Conservation (phyloP, 2,113 vertebrate species). For the Dolichotis patagonum region DNA sequence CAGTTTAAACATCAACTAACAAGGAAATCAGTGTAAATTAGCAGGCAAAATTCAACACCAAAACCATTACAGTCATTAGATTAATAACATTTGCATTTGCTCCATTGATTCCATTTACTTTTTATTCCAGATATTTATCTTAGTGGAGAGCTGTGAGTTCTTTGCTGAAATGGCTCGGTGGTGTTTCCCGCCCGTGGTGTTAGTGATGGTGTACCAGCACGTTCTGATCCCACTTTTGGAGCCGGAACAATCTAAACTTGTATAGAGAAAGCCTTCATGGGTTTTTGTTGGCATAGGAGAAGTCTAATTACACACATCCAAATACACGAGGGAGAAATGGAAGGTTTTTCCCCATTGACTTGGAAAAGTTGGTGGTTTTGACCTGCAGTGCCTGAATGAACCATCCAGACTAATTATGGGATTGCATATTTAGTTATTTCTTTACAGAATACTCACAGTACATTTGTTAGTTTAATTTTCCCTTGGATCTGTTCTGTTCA, state of each 20-base stretch:
- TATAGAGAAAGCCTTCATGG: conserved; percentile 78
- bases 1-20: not conserved
- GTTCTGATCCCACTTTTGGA: conserved; percentile 76
- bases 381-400: conserved; percentile 76
- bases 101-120: conserved; percentile 45
- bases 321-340: conserved; percentile 81
- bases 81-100: conserved; percentile 30
- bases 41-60: not conserved
- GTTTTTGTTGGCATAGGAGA: conserved; percentile 79
- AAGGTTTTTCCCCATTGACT: conserved; percentile 80
- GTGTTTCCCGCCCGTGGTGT: conserved; percentile 62
- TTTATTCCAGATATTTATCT: conserved; percentile 66
- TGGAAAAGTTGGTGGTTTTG: conserved; percentile 81
- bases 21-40: not conserved
- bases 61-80: not conserved
- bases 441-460: conserved; percentile 56
- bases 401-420: conserved; percentile 79
- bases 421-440: conserved; percentile 75
- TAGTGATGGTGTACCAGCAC: conserved; percentile 69
- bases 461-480: conserved; percentile 60
- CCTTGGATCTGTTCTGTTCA: conserved; percentile 35
- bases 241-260: conserved; percentile 81
- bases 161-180: conserved; percentile 27
- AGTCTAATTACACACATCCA: conserved; percentile 81
- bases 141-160: conserved; percentile 51